A percentile compares a stretch with the other conserved stretches of the same genome.
These are phyloP conservation scores for Ictalurus punctatus DNA, from an alignment of 2,113 vertebrate species.

Conservation along the genomic window DNA sequence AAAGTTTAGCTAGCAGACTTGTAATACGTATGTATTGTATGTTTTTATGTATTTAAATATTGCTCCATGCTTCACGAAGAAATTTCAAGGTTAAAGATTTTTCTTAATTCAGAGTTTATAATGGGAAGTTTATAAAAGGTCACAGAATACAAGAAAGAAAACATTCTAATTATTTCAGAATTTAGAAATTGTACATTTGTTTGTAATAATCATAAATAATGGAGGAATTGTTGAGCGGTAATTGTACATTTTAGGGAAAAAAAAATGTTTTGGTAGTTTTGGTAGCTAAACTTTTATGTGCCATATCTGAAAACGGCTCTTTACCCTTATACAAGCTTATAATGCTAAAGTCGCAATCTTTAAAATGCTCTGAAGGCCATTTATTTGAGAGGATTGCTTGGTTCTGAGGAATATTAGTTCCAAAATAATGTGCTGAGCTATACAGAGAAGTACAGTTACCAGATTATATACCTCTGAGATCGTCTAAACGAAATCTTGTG, in stretches of 20 bases:
- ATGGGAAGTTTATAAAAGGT: neutral
- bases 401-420: neutral
- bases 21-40: neutral
- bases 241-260: neutral
- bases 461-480: constrained; percentile 16
- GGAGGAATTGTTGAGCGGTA: neutral
- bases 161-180: neutral
- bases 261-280: neutral
- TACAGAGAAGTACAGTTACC: neutral
- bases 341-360: neutral
- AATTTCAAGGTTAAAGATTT: neutral
- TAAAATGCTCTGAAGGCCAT: neutral
- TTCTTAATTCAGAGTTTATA: neutral
- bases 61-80: neutral
- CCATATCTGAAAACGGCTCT: neutral
- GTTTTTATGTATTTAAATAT: neutral
- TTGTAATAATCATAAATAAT: neutral
- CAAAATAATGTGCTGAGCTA: neutral
- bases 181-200: neutral
- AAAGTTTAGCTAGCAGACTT: neutral
- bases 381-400: neutral
- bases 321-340: neutral
- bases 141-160: neutral
- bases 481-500: neutral
- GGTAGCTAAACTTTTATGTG: neutral